Evolutionary conservation across 92 coral and sea anemone genomes (phyloP).

Genomic region (Phenganax stokvisi): DNA sequence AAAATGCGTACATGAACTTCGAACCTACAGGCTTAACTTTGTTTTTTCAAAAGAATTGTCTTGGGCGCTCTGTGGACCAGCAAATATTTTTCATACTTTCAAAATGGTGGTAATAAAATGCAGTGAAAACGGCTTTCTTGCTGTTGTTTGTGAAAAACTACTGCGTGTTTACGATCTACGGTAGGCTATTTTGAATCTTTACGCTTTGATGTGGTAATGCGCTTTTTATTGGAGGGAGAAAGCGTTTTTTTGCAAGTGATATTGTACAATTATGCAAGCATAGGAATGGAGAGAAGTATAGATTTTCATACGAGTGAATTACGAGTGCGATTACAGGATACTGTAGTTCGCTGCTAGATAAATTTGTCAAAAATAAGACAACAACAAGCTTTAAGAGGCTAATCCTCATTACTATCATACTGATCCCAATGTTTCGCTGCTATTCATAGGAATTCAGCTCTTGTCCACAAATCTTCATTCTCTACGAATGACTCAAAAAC

Average conservation of each 20-base stretch:
- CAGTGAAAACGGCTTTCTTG: constrained; percentile 59
- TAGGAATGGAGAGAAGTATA: not conserved
- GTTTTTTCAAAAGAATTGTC: no score
- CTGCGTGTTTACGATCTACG: constrained; percentile 62
- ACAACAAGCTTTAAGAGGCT: not conserved
- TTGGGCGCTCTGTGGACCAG: not conserved
- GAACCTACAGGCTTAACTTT: no score
- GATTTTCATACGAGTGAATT: no score
- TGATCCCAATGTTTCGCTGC: not conserved
- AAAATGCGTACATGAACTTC: no score
- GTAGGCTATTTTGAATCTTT: constrained; percentile 41
- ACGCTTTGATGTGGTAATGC: not conserved
- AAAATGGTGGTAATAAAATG: constrained; percentile 66
- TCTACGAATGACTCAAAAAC: not conserved
- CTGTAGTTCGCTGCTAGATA: no score
- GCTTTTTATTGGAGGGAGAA: not conserved
- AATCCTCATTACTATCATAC: not conserved
- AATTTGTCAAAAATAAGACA: not conserved
- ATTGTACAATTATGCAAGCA: not conserved
- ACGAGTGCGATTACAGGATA: no score
- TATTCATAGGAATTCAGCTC: not conserved
- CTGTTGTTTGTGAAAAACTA: constrained; percentile 58
- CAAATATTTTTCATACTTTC: not conserved
- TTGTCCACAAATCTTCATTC: constrained; percentile 11
- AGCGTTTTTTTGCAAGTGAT: not conserved